A percentile compares a stretch with the other conserved stretches of the same genome.
These are phyloP conservation scores for Xiphophorus birchmanni DNA, from an alignment of 2,797 vertebrate species.

Conservation along the genomic window DNA sequence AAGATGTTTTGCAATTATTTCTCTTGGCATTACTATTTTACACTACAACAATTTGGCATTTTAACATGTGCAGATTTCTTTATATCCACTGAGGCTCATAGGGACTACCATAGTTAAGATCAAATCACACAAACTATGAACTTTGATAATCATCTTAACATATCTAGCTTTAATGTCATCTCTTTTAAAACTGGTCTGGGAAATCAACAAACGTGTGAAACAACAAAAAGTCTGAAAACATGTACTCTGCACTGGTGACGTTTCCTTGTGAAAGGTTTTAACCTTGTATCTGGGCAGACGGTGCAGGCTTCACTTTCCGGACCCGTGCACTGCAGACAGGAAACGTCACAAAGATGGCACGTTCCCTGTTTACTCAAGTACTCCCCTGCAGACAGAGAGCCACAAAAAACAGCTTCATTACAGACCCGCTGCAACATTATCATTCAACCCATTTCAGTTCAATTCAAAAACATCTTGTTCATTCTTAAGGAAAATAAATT, in stretches of 20 bases:
- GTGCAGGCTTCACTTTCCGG: slow-evolving; percentile 84
- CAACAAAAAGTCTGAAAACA: not conserved
- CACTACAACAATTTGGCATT: not conserved
- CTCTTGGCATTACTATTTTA: not conserved
- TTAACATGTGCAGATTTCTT: not conserved
- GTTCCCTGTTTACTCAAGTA: slow-evolving; percentile 73
- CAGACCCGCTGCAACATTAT: not conserved
- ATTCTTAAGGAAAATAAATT: not conserved
- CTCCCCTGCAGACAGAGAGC: slow-evolving; percentile 77
- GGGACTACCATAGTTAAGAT: not conserved
- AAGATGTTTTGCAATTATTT: not conserved
- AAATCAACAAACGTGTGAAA: not conserved
- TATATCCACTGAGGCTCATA: not conserved
- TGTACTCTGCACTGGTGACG: not conserved
- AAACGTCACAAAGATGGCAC: slow-evolving; percentile 84
- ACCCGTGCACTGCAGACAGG: slow-evolving; percentile 86
- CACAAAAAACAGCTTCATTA: slow-evolving; percentile 19
- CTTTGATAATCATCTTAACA: not conserved
- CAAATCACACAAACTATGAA: not conserved
- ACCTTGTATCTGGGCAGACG: slow-evolving; percentile 74
- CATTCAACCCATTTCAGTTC: not conserved
- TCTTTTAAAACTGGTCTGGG: not conserved
- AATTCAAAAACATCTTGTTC: not conserved
- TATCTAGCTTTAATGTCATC: not conserved
- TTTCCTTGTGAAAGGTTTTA: slow-evolving; percentile 23